phyloP scores from a whole-genome alignment of 53 echinoderm and acorn worm species.

The Actinopyga echinites region DNA sequence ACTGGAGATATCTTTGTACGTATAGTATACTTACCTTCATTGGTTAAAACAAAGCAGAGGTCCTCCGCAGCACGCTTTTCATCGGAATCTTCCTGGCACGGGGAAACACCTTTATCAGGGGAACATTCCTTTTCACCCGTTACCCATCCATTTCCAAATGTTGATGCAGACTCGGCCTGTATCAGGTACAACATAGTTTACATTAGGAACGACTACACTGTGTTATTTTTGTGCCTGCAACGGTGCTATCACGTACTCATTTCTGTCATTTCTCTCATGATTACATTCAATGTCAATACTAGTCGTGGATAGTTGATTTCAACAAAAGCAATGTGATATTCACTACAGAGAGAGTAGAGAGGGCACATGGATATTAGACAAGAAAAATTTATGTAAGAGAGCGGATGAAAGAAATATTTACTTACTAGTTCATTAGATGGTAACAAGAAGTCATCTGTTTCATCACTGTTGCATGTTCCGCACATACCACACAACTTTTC shows the following conservation, averaged over 20 bases:
- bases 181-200: background rate
- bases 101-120: background rate
- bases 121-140: background rate
- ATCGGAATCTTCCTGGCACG: background rate
- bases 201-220: background rate
- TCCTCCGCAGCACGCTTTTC: background rate
- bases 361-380: no score
- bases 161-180: background rate
- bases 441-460: background rate
- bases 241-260: no score
- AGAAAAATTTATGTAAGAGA: no score
- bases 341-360: no score
- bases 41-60: background rate
- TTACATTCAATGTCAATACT: no score
- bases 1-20: no score
- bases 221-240: no score
- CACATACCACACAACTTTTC: constrained; percentile 1
- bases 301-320: no score
- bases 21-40: constrained; percentile 6
- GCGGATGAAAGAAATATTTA: background rate
- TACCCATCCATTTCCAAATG: background rate
- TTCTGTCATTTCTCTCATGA: no score
- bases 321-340: no score
- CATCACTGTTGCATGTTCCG: background rate
- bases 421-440: background rate